Conservation (phyloP, 2,797 vertebrate genomes). For the Oophaga sylvatica region DNA sequence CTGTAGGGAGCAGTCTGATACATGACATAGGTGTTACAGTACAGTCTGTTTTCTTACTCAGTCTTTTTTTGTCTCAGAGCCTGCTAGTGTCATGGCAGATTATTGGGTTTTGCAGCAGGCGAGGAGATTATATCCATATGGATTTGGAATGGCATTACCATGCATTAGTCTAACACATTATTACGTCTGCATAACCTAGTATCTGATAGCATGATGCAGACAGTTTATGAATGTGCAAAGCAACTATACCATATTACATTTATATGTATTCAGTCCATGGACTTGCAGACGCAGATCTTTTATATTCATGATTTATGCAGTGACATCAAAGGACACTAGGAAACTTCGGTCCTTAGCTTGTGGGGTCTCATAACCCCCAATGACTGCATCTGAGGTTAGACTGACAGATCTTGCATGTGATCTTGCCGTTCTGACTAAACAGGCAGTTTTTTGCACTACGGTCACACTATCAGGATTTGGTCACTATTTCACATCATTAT, state of each 20-base stretch:
- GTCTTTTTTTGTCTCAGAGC: neutral
- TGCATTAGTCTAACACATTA: slow-evolving; percentile 18
- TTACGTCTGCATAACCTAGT: neutral
- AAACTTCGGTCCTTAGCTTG: too few species aligned
- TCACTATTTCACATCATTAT: too few species aligned
- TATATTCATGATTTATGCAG: neutral
- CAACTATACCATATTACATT: neutral
- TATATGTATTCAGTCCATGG: neutral
- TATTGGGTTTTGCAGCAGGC: neutral
- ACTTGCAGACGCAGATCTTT: neutral
- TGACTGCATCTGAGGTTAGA: too few species aligned
- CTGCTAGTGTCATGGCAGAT: neutral
- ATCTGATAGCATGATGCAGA: neutral
- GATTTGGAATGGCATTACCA: slow-evolving; percentile 11
- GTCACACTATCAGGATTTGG: too few species aligned
- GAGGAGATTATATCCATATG: slow-evolving; percentile 33
- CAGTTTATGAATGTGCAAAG: neutral
- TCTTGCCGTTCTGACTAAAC: too few species aligned
- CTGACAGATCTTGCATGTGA: too few species aligned
- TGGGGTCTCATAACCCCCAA: too few species aligned
- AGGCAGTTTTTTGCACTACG: too few species aligned
- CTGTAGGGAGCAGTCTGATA: neutral
- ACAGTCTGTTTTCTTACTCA: neutral
- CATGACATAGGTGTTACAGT: neutral
- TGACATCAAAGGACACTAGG: neutral